A percentile compares a stretch with the other conserved stretches of the same genome.
These are phyloP conservation scores for Pseudolaguvia tuberculata DNA, from an alignment of 2,113 vertebrate species.

Conservation along the genomic window DNA sequence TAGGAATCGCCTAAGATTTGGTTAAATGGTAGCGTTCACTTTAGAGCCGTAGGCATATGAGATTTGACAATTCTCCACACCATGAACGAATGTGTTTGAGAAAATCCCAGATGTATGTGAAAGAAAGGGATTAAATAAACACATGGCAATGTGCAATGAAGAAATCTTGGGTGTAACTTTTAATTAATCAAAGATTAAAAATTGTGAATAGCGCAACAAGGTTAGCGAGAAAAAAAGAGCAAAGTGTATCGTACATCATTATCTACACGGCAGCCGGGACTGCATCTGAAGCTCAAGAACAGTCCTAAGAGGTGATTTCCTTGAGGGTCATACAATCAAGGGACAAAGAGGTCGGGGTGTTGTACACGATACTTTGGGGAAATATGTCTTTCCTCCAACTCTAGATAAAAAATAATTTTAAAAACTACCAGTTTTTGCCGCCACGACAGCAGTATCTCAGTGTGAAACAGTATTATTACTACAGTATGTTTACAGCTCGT, in stretches of 20 bases:
- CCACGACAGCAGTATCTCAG: slow-evolving; percentile 89
- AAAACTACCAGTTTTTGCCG: slow-evolving; percentile 99
- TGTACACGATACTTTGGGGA: slow-evolving; percentile 99
- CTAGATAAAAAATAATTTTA: slow-evolving; percentile 93
- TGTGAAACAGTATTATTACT: slow-evolving; percentile 96
- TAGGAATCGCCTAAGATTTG: slow-evolving; percentile 68
- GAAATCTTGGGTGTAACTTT: slow-evolving; percentile 54
- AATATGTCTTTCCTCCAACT: slow-evolving; percentile 79
- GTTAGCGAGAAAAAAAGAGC: slow-evolving; percentile 65
- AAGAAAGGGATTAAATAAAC: slow-evolving; percentile 56
- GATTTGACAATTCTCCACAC: slow-evolving; percentile 72
- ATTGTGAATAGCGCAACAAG: slow-evolving; percentile 73
- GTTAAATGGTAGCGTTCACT: slow-evolving; percentile 79
- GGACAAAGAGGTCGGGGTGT: slow-evolving; percentile 99
- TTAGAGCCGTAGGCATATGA: slow-evolving; percentile 80
- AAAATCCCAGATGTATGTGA: slow-evolving; percentile 46
- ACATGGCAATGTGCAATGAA: slow-evolving; percentile 59
- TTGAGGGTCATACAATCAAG: slow-evolving; percentile 98
- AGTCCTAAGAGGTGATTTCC: slow-evolving; percentile 98
- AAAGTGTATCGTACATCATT: slow-evolving; percentile 93
- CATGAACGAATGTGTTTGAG: slow-evolving; percentile 74
- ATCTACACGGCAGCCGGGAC: slow-evolving; percentile 93
- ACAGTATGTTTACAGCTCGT: slow-evolving; percentile 74
- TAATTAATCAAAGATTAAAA: slow-evolving; percentile 68
- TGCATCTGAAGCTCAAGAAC: slow-evolving; percentile 96